Base-by-base conservation (phyloP, 2,113 vertebrate genomes). In the Rissa tridactyla region DNA sequence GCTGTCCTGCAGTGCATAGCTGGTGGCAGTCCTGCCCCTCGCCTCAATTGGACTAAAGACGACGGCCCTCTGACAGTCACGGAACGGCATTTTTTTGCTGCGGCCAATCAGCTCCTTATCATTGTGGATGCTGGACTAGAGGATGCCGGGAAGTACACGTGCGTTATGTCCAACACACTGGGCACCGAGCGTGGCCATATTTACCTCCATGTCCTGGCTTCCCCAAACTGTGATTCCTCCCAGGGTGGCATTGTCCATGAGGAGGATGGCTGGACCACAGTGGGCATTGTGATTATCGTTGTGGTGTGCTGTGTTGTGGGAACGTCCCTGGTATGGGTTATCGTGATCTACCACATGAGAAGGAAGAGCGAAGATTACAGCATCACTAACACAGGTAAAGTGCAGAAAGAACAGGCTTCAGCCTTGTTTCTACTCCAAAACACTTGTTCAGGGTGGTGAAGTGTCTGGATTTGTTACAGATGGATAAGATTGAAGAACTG, bases 281-380 rank as follows among this genome's bases (percentile, higher is more conserved):
- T 98, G 7, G 98, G 98, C 29, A 98, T 99, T 16, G 98, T 99
- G 36, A 98, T 99, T 21, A 99, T 99, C 3, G 98, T 99, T 0
- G 98, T 99, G 13, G 98, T 99, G 40, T 98, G 98, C 83, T 99
- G 98, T 18, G 98, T 99, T 2, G 98, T 99, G 91, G 98, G 98
- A 11, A 99, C 98, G 0, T 99, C 98, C 76, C 90, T 99, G 91
- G 96, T 99, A 15, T 99, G 98, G 98, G 98, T 99, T 46, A 98
- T 99, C 6, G 98, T 99, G 40, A 99, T 98, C 93, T 99, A 99
- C 79, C 98, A 99, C 83, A 99, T 99, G 98, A 98, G 98, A 73
- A 98, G 98, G 94, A 98, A 90, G 68, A 98, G 90, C 81, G 98
- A 98, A 72, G 98, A 98, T 84, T 98, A 98, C 47, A 98, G 98